These are phyloP conservation scores for Anagyrus pseudococci DNA, from an alignment of 2,888 invertebrate species.

Conservation along the genomic window DNA sequence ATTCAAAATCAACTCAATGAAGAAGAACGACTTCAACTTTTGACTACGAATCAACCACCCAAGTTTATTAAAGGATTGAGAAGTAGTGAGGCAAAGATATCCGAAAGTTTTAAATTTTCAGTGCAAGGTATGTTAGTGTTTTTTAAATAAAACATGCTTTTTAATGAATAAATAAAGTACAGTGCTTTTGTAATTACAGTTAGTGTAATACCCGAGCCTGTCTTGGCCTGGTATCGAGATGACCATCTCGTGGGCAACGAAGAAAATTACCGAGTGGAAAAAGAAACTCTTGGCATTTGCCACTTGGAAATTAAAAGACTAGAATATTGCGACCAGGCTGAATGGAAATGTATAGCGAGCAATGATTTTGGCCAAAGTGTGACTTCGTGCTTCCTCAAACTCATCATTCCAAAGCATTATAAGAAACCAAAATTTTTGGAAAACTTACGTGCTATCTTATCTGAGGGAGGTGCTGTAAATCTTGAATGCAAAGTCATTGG, in stretches of 20 bases:
- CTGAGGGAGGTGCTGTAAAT: slow-evolving; percentile 89
- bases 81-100: slow-evolving; percentile 83
- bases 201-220: slow-evolving; percentile 80
- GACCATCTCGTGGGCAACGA: slow-evolving; percentile 76
- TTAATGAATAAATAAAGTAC: slow-evolving; percentile 16
- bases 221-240: slow-evolving; percentile 87
- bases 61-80: slow-evolving; percentile 82
- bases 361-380: slow-evolving; percentile 90
- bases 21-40: slow-evolving; percentile 79
- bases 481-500: slow-evolving; percentile 93
- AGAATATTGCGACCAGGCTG: slow-evolving; percentile 86
- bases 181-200: slow-evolving; percentile 70
- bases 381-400: slow-evolving; percentile 84
- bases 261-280: slow-evolving; percentile 73
- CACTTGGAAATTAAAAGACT: slow-evolving; percentile 76
- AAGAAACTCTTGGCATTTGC: slow-evolving; percentile 76
- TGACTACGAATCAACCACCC: slow-evolving; percentile 81
- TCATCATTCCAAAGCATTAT: slow-evolving; percentile 86
- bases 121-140: slow-evolving; percentile 71
- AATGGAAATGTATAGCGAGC: slow-evolving; percentile 90
- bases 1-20: slow-evolving; percentile 89
- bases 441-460: slow-evolving; percentile 82
- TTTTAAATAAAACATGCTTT: background rate
- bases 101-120: slow-evolving; percentile 80
- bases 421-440: slow-evolving; percentile 89